Evolutionary conservation across 2,888 invertebrate species (phyloP).

Genomic region (Cheilosia variabilis): DNA sequence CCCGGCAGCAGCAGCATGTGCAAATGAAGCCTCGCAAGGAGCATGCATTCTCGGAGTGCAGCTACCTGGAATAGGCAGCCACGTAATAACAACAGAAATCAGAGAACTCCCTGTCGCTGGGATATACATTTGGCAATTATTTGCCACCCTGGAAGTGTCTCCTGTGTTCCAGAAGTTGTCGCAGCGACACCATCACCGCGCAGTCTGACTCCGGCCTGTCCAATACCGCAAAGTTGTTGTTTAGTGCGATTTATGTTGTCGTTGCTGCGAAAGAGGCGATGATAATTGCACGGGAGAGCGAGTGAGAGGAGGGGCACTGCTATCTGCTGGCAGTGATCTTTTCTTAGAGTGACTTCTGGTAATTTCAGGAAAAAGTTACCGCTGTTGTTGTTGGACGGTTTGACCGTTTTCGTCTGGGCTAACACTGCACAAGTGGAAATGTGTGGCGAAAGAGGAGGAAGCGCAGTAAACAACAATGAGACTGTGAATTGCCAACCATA

Average conservation of each 20-base stretch:
- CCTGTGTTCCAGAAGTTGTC: conserved; percentile 68
- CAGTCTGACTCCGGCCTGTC: conserved; percentile 32
- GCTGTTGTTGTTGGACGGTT: conserved; percentile 34
- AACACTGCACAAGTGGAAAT: conserved; percentile 61
- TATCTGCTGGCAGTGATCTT: conserved; percentile 70
- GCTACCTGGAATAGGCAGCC: conserved; percentile 56
- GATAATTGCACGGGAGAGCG: conserved; percentile 38
- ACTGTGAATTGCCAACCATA: conserved; percentile 70
- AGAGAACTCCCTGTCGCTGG: conserved; percentile 66
- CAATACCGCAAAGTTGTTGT: conserved; percentile 73
- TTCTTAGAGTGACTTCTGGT: conserved; percentile 70
- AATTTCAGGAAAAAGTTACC: conserved; percentile 62
- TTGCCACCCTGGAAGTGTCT: conserved; percentile 72
- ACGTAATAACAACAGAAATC: conserved; percentile 64
- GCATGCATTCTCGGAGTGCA: conserved; percentile 18
- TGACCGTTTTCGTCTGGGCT: conserved; percentile 15
- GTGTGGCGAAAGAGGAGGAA: conserved; percentile 39
- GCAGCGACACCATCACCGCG: conserved; percentile 59
- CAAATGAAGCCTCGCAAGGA: conserved; percentile 45
- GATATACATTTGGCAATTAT: conserved; percentile 72
- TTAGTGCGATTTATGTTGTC: conserved; percentile 74
- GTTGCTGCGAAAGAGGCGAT: conserved; percentile 15
- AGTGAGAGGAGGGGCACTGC: conserved; percentile 4
- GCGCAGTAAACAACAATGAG: conserved; percentile 54
- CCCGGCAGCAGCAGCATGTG: conserved; percentile 41